Base-by-base conservation (phyloP, 2,888 invertebrate species). In the Laothoe populi region DNA sequence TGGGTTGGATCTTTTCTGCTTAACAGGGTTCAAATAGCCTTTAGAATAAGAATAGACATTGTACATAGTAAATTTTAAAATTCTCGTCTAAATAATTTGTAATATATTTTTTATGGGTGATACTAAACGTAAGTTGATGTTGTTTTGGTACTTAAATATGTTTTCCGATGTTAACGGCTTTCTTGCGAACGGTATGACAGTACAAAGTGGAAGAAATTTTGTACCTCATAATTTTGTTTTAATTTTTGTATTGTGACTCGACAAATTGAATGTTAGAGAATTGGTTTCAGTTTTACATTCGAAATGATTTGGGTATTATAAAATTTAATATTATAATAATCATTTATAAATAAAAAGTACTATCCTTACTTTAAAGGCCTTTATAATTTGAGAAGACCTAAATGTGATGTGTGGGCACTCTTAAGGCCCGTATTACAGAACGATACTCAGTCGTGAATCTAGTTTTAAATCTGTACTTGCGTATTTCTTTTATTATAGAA, bases 151-250 rank as follows among this genome's bases (percentile, higher is more conserved):
- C 58, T 40, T 58, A 58, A 58, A 46, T 57, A 19, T 26, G 11
- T 38, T 45, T 48, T 24, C 31, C 13, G 19, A 57, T 21, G 21
- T 49, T 46, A 53, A 61, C 13, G 53, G 72, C 64, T 68, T 79
- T 74, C 82, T 82, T 81, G 79, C 82, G 81, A 81, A 82, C 75
- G 77, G 73, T 72, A 63, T 65, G 61, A 75, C 71, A 83, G 84
- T 86, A 85, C 84, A 85, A 86, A 85, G 76, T 81, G 78, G 76
- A 81, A 81, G 75, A 79, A 76, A 76, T 65, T 63, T 38, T 45
- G 48, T 44, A 38, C 60, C 63, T 59, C 59, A 31, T 61, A 31
- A 61, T 49, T 10, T 49, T 61, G 61, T 42, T 35, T 31, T n/a
- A 19, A 16, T 4, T 59, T 57, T 23, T 40, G 21, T 49, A 26